Evolutionary conservation across 2,888 invertebrate genomes (phyloP).

Genomic region (Thysanoteuthis rhombus): DNA sequence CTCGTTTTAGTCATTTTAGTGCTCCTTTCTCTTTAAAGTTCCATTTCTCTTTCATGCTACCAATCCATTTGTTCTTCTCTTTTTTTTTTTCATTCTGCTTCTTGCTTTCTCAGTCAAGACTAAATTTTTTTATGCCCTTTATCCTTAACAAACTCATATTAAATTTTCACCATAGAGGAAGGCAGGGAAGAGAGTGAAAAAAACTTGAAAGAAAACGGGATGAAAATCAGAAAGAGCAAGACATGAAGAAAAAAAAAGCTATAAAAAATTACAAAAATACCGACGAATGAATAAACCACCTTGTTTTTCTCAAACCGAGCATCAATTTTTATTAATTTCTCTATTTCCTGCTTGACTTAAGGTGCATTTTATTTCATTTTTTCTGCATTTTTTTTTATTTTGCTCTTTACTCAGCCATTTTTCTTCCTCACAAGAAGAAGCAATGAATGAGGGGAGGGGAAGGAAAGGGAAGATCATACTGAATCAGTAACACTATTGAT

Average conservation of each 20-base stretch:
- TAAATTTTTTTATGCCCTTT: neutral
- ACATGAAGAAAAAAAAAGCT: too few species aligned
- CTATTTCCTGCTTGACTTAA: neutral
- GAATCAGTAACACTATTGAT: neutral
- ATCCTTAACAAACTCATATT: neutral
- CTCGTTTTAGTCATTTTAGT: neutral
- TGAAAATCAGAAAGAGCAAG: neutral
- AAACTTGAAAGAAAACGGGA: neutral
- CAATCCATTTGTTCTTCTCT: neutral
- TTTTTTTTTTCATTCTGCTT: neutral
- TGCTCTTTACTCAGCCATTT: neutral
- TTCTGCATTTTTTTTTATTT: neutral
- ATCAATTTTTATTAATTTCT: constrained; percentile 12
- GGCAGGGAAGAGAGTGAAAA: neutral
- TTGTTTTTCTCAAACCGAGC: neutral
- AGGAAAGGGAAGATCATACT: neutral
- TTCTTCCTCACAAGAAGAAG: neutral
- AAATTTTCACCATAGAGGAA: neutral
- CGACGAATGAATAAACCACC: too few species aligned
- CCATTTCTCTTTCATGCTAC: neutral
- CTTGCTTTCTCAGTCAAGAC: neutral
- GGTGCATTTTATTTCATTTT: neutral
- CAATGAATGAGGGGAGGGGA: neutral
- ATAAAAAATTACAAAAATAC: neutral
- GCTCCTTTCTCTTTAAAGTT: neutral